Evolutionary conservation across 2,797 vertebrate species (phyloP), one percentile per base, ranked within the genome.

Genomic region (Macropodus opercularis): DNA sequence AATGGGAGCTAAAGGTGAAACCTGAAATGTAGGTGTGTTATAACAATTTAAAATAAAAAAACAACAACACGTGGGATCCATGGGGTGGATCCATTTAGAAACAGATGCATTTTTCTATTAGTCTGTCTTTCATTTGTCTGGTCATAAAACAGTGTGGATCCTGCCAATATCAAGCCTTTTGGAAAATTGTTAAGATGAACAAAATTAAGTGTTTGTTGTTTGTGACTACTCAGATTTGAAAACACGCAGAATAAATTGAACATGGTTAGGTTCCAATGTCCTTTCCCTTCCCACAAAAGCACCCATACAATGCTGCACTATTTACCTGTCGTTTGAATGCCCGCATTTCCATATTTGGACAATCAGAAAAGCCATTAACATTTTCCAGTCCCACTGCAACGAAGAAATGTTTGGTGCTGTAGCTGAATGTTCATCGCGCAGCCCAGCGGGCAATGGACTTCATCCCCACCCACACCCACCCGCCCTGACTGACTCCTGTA

Each of bases 261-360:
- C 34, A 39, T 31, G 22, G 50, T 34, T 24, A 69, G 53, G 49
- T 47, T 62, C 61, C 40, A 22, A 44, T 54, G 29, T 70, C 43
- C 52, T 69, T 29, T 73, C 74, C 56, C 69, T 79, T 65, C 36
- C 23, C 69, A 59, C 51, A 48, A 79, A 77, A 78, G 63, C 58
- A 38, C 46, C 53, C 53, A 50, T 46, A 21, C 14, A 57, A 59
- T 57, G 69, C 61, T 84, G 59, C 23, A 21, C 46, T 76, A 77
- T 84, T 81, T 71, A 78, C 56, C 69, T 75, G 50, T 64, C 54
- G 49, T 85, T 74, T 63, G 14, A 84, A 75, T 72, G 63, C 40
- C 68, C 49, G 43, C 48, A 88, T 89, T 88, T 88, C 78, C 83
- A 89, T 85, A 83, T 85, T 85, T 75, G 63, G 63, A 73, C 80